Base-by-base conservation (phyloP, 2,113 vertebrate genomes). In the Mormyrus lacerda region DNA sequence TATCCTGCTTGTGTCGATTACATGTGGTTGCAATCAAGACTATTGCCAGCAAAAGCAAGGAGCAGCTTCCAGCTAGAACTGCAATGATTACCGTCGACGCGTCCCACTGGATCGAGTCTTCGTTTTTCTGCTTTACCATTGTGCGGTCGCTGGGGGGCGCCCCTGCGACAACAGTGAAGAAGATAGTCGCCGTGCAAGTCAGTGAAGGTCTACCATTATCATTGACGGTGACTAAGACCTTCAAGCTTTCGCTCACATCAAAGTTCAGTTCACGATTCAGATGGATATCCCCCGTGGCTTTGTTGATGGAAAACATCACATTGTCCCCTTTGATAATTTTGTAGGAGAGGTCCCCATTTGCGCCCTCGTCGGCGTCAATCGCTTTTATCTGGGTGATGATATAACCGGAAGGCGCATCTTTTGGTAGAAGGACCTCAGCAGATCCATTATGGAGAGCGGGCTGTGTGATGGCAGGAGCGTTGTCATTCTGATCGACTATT, bases 11-110 rank as follows among this genome's bases (percentile, higher is more conserved):
- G 90, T 96, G 96, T 89, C 96, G 96, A 93, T 97, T 98, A 96
- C 98, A 99, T 89, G 97, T 98, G 91, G 98, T 98, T 90, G 98
- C 98, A 0, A 99, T 99, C 91, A 98, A 95, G 94, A 99, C 97
- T 93, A 99, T 99, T 91, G 98, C 98, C 76, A 97, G 96, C 91
- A 99, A 96, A 65, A 99, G 96, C 89, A 99, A 95, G 1, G 98
- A 97, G 95, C 98, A 99, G 95, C 98, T 99, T 61, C 98, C 98
- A 0, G 98, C 98, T 61, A 99, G 94, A 83, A 99, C 96, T 0
- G 98, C 96, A 93, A 99, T 99, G 51, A 99, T 97, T 0, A 99
- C 97, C 90, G 98, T 95, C 13, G 98, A 98, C 90, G 97, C 95
- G 94, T 99, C 98, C 97, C 97, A 98, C 27, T 97, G 97, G 86